phyloP scores from a whole-genome alignment of 2,797 vertebrate species.

The Tokudaia muenninki region DNA sequence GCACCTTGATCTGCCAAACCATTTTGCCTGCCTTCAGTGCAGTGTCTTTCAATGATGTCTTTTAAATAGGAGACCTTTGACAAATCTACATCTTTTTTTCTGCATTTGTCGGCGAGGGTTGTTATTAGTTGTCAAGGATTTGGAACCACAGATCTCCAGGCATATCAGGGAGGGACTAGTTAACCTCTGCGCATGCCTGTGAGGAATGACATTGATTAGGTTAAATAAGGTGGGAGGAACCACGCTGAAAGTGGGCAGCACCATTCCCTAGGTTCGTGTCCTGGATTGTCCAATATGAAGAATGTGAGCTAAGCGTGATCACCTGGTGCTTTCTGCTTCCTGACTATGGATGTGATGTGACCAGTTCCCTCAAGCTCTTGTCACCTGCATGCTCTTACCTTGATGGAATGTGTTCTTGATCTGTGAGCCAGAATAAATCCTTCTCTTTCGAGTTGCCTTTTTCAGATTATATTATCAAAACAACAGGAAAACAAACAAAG shows the following conservation, averaged over 20 bases:
- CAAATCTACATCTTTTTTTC: not conserved
- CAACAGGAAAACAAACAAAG: not conserved
- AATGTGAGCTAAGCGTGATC: not conserved
- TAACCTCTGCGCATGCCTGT: not conserved
- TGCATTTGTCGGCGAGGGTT: not conserved
- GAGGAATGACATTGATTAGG: not conserved
- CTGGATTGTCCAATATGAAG: not conserved
- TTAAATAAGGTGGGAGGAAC: not conserved
- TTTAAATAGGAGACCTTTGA: conserved; percentile 17
- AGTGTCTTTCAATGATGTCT: conserved; percentile 3
- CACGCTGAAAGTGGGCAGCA: too few species aligned
- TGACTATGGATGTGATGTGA: not conserved
- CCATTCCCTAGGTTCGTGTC: not conserved
- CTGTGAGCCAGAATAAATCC: not conserved
- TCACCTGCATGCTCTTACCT: not conserved
- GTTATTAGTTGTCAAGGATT: not conserved
- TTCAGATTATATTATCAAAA: not conserved
- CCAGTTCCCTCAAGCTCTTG: not conserved
- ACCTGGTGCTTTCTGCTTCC: not conserved
- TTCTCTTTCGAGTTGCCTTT: not conserved
- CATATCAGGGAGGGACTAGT: not conserved
- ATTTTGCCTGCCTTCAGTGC: not conserved
- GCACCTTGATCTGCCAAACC: not conserved
- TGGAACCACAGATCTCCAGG: not conserved
- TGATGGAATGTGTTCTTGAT: not conserved